Percentiles rank a stretch among this genome's conserved stretches.
Evolutionary conservation across 2,888 invertebrate genomes (phyloP).

Genomic region (Carpatolechia fugitivella): DNA sequence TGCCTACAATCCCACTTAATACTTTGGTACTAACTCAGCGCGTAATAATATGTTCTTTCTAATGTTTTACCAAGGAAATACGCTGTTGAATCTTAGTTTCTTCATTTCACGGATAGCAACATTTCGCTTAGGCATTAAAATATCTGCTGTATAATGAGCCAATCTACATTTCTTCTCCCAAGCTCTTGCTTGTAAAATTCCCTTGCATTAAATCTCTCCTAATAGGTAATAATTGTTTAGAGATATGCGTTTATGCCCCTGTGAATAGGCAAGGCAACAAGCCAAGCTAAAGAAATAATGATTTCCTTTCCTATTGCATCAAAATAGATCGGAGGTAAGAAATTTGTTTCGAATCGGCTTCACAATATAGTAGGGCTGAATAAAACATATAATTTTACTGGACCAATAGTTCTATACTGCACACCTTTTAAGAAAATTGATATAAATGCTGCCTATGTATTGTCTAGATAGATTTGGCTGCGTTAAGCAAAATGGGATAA

Average conservation of each 20-base stretch:
- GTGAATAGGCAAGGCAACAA: neutral
- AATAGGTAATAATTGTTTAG: slow-evolving; percentile 1
- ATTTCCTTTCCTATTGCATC: slow-evolving; percentile 15
- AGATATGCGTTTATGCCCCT: neutral
- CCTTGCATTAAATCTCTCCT: neutral
- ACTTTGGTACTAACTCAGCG: slow-evolving; percentile 1
- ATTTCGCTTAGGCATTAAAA: neutral
- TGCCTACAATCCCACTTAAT: slow-evolving; percentile 3
- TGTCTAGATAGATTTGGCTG: too few species aligned
- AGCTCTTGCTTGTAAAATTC: too few species aligned
- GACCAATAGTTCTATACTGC: too few species aligned
- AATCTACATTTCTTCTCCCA: neutral
- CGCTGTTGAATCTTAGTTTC: neutral
- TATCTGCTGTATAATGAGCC: neutral
- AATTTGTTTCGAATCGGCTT: too few species aligned
- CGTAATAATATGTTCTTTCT: neutral
- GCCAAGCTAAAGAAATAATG: slow-evolving; percentile 7
- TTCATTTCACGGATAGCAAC: neutral
- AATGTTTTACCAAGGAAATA: neutral
- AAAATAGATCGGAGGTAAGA: slow-evolving; percentile 2
- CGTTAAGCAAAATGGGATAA: too few species aligned
- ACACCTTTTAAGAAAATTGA: too few species aligned
- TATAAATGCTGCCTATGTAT: too few species aligned
- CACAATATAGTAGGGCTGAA: too few species aligned
- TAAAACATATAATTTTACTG: too few species aligned